Evolutionary conservation across 2,888 invertebrate genomes (phyloP), one percentile per base, ranked within the genome.

Genomic region (Mactromeris polynyma): DNA sequence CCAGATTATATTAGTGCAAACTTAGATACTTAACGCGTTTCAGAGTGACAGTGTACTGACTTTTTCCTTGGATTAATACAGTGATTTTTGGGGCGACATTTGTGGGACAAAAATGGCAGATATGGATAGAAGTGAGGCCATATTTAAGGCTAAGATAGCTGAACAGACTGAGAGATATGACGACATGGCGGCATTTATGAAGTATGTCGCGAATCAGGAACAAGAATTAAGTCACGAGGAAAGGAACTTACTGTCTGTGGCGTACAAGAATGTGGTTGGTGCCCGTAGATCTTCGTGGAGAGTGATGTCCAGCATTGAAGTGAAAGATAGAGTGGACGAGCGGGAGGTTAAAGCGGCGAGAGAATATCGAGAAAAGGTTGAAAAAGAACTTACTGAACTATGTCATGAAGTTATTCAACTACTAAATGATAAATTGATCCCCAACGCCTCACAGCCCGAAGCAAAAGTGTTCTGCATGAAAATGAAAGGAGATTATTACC

Each of bases 401-500:
- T 99, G 99, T 98, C 98, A 99, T 97, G 99, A 99, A 97, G 99
- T 99, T 96, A 97, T 99, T 98, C 98, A 98, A 97, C 98, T 99
- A 97, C 98, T 99, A 97, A 99, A 99, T 98, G 99, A 99, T 98
- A 98, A 98, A 98, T 98, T 99, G 97, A 99, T 99, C 97, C 98
- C 99, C 97, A 42, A 51, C 26, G 99, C 99, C 98, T 98, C 99
- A 97, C 51, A 64, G 6, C n/a, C n/a, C 6, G 93, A 93, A 17
- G 98, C 99, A 97, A 99, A 99, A 98, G 99, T 99, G 97, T 99
- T 99, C 97, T 99, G 99, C 98, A 98, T 99, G 97, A 99, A 99
- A 98, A 99, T 99, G 99, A 99, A 99, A 98, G 99, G 99, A 97
- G 99, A 99, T 97, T 99, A 99, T 98, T 99, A 99, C 98, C 98